These are phyloP conservation scores for Thalpophila matura DNA, from an alignment of 2,888 invertebrate species.

Conservation along the genomic window DNA sequence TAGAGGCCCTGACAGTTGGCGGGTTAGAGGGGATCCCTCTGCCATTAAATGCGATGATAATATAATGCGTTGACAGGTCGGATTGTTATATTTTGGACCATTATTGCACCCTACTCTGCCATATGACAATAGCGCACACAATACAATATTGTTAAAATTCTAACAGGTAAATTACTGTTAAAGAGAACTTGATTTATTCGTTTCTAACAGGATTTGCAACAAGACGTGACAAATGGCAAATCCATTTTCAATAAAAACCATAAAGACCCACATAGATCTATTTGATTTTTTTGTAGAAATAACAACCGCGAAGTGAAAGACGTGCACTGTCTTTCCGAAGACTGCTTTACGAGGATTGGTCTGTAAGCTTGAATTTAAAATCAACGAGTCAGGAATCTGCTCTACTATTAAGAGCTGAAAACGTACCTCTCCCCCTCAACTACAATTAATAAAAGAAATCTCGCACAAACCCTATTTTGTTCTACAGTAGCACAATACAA, in stretches of 20 bases:
- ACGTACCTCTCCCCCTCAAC: constrained; percentile 30
- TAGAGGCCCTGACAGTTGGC: constrained; percentile 39
- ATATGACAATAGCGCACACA: constrained; percentile 5
- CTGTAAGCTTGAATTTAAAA: constrained; percentile 2
- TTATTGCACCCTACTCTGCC: constrained; percentile 31
- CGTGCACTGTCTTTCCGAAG: too few relatives aligned
- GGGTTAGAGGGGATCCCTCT: constrained; percentile 66
- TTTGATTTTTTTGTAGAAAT: too few relatives aligned
- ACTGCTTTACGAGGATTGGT: too few relatives aligned
- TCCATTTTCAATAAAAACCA: not conserved
- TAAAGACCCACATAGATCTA: too few relatives aligned
- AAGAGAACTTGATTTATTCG: not conserved
- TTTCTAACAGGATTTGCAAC: too few relatives aligned
- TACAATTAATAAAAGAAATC: constrained; percentile 51
- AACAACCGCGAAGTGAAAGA: too few relatives aligned
- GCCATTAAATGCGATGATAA: constrained; percentile 66
- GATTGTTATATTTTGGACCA: constrained; percentile 71
- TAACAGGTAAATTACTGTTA: not conserved
- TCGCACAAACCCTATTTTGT: constrained; percentile 50
- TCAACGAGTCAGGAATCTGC: not conserved
- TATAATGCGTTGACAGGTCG: constrained; percentile 72
- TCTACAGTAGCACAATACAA: constrained; percentile 72
- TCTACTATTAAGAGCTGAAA: constrained; percentile 9
- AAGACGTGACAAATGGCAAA: not conserved
- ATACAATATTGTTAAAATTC: not conserved